These are phyloP conservation scores for Lymantria monacha DNA, from an alignment of 2,888 invertebrate species.

Conservation along the genomic window DNA sequence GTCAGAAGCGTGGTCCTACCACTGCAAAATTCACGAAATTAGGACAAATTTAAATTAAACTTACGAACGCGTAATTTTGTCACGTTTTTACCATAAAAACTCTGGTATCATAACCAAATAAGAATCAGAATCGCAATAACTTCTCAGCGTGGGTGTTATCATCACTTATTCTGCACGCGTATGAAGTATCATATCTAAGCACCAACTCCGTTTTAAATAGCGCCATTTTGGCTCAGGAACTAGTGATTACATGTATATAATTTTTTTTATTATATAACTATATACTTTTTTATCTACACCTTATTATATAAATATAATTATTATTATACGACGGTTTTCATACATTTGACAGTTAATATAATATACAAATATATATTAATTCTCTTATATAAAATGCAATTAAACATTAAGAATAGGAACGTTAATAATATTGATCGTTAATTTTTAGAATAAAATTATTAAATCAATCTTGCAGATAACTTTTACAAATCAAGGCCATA, in stretches of 20 bases:
- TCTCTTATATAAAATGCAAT: slow-evolving; percentile 15
- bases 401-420: not conserved
- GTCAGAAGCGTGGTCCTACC: too few relatives aligned
- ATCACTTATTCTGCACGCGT: too few relatives aligned
- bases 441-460: too few relatives aligned
- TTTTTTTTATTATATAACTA: not conserved
- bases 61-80: too few relatives aligned
- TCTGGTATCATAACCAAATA: too few relatives aligned
- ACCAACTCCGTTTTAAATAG: not conserved
- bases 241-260: slow-evolving; percentile 10
- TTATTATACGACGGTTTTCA: slow-evolving; percentile 27
- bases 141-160: too few relatives aligned
- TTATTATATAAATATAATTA: slow-evolving; percentile 11
- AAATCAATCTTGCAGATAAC: too few relatives aligned
- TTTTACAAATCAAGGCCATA: too few relatives aligned
- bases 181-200: not conserved
- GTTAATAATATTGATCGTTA: not conserved
- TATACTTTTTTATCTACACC: slow-evolving; percentile 20
- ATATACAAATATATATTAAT: slow-evolving; percentile 34
- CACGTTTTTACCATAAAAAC: too few relatives aligned
- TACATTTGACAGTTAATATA: slow-evolving; percentile 27
- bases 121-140: too few relatives aligned
- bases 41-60: too few relatives aligned
- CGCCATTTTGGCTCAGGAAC: slow-evolving; percentile 27
- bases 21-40: too few relatives aligned